phyloP scores from a whole-genome alignment of 2,797 vertebrate species.

The Scleropages formosus region DNA sequence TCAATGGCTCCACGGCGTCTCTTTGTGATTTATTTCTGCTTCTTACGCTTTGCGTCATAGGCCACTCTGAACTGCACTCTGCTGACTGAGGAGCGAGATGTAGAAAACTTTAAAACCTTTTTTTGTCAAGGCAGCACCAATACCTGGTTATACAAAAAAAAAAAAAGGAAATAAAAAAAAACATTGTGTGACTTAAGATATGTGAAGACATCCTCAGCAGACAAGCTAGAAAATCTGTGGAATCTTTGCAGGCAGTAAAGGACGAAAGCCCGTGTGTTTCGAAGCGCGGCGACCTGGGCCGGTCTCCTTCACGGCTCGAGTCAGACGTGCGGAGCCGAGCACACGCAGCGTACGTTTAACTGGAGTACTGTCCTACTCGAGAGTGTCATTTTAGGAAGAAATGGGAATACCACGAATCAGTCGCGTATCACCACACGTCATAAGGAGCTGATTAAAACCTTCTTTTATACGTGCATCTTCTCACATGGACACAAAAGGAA shows the following conservation, averaged over 20 bases:
- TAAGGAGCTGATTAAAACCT: too few relatives aligned
- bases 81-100: neutral
- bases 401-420: neutral
- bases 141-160: too few relatives aligned
- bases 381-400: neutral
- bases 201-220: neutral
- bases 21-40: conserved; percentile 12
- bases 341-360: neutral
- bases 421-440: neutral
- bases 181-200: neutral
- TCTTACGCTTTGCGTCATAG: neutral
- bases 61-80: neutral
- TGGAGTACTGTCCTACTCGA: neutral
- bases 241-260: conserved; percentile 3
- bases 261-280: neutral
- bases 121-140: neutral
- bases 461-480: too few relatives aligned
- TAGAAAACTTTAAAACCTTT: neutral
- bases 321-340: conserved; percentile 9
- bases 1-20: neutral
- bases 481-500: too few relatives aligned
- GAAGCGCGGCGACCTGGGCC: neutral
- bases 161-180: neutral
- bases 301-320: neutral
- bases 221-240: conserved; percentile 11